phyloP scores from a whole-genome alignment of 2,888 invertebrate species.

The Lycocerus yunnanus region DNA sequence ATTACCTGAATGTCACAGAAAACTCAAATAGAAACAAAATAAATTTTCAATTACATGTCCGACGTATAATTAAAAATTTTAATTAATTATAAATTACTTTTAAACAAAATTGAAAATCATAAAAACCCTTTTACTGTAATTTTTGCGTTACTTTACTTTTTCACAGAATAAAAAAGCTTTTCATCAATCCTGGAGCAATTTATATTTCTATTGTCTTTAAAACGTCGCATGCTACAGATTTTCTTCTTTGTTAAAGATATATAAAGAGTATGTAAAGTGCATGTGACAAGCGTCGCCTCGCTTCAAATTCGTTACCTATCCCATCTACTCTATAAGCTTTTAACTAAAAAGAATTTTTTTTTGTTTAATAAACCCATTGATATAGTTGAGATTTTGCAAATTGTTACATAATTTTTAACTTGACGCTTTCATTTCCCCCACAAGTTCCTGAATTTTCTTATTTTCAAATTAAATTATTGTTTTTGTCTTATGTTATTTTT shows the following conservation, averaged over 20 bases:
- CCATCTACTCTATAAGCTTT: not conserved
- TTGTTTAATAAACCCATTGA: not conserved
- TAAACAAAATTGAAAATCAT: not conserved
- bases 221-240: not conserved
- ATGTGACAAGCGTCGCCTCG: not conserved
- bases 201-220: not conserved
- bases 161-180: not conserved
- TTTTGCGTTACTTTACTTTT: too few species aligned
- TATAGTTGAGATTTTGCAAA: not conserved
- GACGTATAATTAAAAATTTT: not conserved
- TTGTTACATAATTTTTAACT: not conserved
- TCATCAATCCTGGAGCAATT: not conserved
- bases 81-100: not conserved
- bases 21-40: too few species aligned
- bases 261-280: not conserved
- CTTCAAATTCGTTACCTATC: not conserved
- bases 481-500: too few species aligned
- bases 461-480: too few species aligned
- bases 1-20: too few species aligned
- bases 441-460: too few species aligned
- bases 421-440: too few species aligned
- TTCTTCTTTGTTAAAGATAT: not conserved
- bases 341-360: not conserved
- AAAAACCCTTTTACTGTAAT: not conserved
- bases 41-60: not conserved